These are phyloP conservation scores for Pomacea maculata DNA, from an alignment of 1,140 invertebrate genomes.

Conservation along the genomic window DNA sequence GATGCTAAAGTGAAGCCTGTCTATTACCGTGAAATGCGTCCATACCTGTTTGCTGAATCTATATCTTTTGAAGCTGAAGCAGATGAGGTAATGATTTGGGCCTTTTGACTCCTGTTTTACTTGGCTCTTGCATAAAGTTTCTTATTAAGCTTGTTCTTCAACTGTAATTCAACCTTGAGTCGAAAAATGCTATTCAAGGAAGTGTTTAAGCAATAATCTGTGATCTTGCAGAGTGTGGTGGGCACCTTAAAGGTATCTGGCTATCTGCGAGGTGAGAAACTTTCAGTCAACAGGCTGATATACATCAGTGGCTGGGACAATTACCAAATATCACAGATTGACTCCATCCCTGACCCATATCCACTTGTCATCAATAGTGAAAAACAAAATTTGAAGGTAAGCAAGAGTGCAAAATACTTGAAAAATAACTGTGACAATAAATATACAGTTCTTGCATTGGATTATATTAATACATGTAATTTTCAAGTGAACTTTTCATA, in stretches of 20 bases:
- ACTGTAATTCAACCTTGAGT: not conserved
- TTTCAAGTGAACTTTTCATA: not conserved
- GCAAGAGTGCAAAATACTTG: no score
- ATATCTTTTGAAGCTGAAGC: slow-evolving; percentile 72
- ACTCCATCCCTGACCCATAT: slow-evolving; percentile 79
- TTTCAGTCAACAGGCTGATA: slow-evolving; percentile 86
- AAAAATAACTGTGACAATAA: not conserved
- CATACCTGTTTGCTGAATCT: slow-evolving; percentile 84
- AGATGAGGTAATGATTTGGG: slow-evolving; percentile 6
- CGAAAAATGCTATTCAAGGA: not conserved
- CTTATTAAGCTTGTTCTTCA: not conserved
- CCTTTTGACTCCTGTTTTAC: not conserved
- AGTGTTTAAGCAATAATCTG: slow-evolving; percentile 32
- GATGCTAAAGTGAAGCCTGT: slow-evolving; percentile 81
- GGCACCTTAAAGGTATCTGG: slow-evolving; percentile 87
- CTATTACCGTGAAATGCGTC: slow-evolving; percentile 79
- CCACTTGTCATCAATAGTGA: slow-evolving; percentile 64
- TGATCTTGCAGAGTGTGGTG: slow-evolving; percentile 39
- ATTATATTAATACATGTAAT: not conserved
- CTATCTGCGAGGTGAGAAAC: slow-evolving; percentile 79
- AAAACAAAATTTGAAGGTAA: no score
- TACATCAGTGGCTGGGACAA: slow-evolving; percentile 92
- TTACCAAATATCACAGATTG: slow-evolving; percentile 88
- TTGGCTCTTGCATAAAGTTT: not conserved
- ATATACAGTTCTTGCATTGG: not conserved